Percentiles rank a stretch among this genome's conserved stretches.
Conservation (phyloP, 2,113 vertebrate species). For the Argyrosomus japonicus region DNA sequence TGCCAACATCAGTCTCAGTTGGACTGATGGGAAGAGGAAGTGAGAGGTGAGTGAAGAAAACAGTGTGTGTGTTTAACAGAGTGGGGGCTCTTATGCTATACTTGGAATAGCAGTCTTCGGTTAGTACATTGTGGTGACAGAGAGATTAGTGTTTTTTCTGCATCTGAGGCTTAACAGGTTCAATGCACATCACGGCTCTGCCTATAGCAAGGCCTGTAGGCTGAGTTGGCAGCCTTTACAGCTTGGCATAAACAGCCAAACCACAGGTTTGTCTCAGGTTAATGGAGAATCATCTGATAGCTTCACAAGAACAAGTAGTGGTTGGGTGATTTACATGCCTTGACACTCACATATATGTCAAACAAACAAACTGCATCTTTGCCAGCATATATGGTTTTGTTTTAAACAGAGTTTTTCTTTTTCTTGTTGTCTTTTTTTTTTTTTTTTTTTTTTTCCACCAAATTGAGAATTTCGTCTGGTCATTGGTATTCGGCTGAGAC, state of each 20-base stretch:
- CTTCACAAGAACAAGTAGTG: constrained; percentile 27
- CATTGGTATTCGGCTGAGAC: neutral
- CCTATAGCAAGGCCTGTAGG: constrained; percentile 23
- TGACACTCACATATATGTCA: neutral
- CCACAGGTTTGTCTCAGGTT: constrained; percentile 62
- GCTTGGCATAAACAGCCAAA: constrained; percentile 60
- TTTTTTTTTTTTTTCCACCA: neutral
- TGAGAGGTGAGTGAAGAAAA: constrained; percentile 37
- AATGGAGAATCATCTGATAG: constrained; percentile 63
- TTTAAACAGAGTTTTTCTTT: constrained; percentile 1
- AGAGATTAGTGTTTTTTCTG: constrained; percentile 31
- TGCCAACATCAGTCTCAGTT: constrained; percentile 30
- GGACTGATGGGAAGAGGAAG: constrained; percentile 45
- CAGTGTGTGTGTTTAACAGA: constrained; percentile 6
- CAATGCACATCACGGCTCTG: constrained; percentile 45
- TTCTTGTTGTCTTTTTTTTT: neutral
- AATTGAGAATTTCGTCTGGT: neutral
- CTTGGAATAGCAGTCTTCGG: constrained; percentile 37
- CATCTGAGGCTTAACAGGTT: constrained; percentile 50
- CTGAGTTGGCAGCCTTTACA: constrained; percentile 40
- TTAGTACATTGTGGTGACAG: constrained; percentile 28
- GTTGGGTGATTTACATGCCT: constrained; percentile 10
- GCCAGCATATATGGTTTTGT: neutral
- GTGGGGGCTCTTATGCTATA: constrained; percentile 18
- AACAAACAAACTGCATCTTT: constrained; percentile 1